Conservation (phyloP, 2,888 invertebrate genomes). For the Philhelius pedissequus region DNA sequence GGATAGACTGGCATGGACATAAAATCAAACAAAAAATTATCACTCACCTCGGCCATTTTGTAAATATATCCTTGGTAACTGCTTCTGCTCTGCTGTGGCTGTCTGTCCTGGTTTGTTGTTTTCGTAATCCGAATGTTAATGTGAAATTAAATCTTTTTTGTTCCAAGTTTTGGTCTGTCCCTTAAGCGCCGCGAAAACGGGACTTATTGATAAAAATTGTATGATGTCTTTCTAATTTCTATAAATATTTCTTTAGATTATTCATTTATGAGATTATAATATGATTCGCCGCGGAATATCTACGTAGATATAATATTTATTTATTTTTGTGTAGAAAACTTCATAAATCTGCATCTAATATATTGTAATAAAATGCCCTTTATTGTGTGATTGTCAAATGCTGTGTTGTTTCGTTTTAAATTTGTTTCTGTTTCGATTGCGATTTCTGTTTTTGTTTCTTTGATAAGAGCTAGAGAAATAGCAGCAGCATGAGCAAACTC, state of each 20-base stretch:
- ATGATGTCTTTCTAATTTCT: slow-evolving; percentile 32
- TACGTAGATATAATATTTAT: not conserved
- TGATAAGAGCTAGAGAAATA: slow-evolving; percentile 20
- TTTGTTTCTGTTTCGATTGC: slow-evolving; percentile 8
- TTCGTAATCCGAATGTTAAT: slow-evolving; percentile 41
- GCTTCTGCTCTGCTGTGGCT: too few relatives aligned
- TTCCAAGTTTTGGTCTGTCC: not conserved
- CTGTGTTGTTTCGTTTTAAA: slow-evolving; percentile 15
- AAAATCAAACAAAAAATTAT: not conserved
- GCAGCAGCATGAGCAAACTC: not conserved
- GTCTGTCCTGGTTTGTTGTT: not conserved
- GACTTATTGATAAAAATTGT: slow-evolving; percentile 28
- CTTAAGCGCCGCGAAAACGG: not conserved
- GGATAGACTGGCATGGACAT: not conserved
- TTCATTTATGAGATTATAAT: slow-evolving; percentile 42
- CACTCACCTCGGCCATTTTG: slow-evolving; percentile 62
- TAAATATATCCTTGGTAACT: not conserved
- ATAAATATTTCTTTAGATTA: slow-evolving; percentile 37
- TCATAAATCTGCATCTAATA: slow-evolving; percentile 10
- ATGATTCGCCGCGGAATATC: slow-evolving; percentile 53
- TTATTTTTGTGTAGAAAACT: not conserved
- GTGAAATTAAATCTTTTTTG: slow-evolving; percentile 35
- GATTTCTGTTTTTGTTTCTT: slow-evolving; percentile 22
- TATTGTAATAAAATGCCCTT: too few relatives aligned
- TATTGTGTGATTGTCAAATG: slow-evolving; percentile 44